Evolutionary conservation across 2,888 invertebrate genomes (phyloP).

Genomic region (Leptothorax acervorum): DNA sequence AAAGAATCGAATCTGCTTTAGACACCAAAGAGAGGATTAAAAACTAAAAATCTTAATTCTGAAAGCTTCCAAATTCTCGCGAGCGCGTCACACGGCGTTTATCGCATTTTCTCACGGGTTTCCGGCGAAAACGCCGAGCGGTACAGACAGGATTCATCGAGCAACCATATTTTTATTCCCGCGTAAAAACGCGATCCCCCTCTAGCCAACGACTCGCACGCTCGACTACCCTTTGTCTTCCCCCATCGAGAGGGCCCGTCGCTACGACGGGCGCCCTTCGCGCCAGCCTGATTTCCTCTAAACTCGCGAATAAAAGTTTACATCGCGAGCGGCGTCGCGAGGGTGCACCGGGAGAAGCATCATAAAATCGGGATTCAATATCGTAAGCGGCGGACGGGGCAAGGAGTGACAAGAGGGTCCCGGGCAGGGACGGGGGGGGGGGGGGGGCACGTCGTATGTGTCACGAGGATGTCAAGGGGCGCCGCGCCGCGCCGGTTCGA

Average conservation of each 20-base stretch:
- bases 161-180: conserved; percentile 65
- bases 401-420: conserved; percentile 23
- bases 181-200: conserved; percentile 62
- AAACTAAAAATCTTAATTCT: neutral
- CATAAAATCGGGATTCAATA: conserved; percentile 85
- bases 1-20: neutral
- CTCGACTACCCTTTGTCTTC: conserved; percentile 58
- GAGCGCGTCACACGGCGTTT: neutral
- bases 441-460: conserved; percentile 44
- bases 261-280: conserved; percentile 23
- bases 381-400: conserved; percentile 68
- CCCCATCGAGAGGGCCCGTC: conserved; percentile 25
- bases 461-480: conserved; percentile 57
- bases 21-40: neutral
- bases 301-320: conserved; percentile 85
- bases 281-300: conserved; percentile 81
- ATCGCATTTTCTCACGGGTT: neutral
- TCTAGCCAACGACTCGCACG: conserved; percentile 36
- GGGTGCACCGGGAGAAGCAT: conserved; percentile 65
- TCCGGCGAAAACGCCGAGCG: neutral
- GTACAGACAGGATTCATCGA: conserved; percentile 3
- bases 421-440: neutral
- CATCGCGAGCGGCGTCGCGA: conserved; percentile 76
- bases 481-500: conserved; percentile 6
- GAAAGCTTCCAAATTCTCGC: neutral